Conservation (phyloP, 2,113 vertebrate species). For the Grammatotria lemairii region DNA sequence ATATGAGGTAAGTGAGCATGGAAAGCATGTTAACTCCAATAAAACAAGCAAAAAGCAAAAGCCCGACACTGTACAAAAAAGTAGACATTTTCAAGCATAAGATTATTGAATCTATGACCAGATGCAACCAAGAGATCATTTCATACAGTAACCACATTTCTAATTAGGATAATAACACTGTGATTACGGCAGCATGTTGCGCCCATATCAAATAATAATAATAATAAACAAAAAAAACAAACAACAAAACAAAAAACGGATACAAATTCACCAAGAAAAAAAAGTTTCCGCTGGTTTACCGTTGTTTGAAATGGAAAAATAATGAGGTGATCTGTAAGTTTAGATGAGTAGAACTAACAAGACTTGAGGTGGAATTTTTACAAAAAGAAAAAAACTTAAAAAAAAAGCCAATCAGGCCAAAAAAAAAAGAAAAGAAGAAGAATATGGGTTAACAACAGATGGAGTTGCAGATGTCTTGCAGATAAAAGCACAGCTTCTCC, state of each 20-base stretch:
- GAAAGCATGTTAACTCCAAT: constrained; percentile 65
- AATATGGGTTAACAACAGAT: not conserved
- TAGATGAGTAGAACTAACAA: constrained; percentile 73
- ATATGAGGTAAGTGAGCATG: constrained; percentile 84
- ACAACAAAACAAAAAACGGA: constrained; percentile 4
- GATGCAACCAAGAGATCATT: constrained; percentile 20
- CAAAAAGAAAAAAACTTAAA: constrained; percentile 54
- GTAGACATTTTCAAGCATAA: constrained; percentile 48
- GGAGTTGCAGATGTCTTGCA: constrained; percentile 24
- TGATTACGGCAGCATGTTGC: constrained; percentile 69
- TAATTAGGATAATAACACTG: constrained; percentile 56
- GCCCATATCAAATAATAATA: constrained; percentile 51
- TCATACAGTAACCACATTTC: constrained; percentile 79
- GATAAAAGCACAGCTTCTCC: constrained; percentile 52
- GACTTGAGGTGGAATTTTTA: constrained; percentile 58
- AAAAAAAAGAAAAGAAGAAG: not conserved
- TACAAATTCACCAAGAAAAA: not conserved
- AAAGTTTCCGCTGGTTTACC: constrained; percentile 65
- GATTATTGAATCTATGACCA: constrained; percentile 48
- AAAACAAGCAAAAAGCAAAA: constrained; percentile 46
- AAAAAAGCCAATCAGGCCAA: not conserved
- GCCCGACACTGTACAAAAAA: constrained; percentile 57
- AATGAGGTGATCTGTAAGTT: constrained; percentile 69
- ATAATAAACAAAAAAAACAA: not conserved
- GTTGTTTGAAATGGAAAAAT: constrained; percentile 78